phyloP scores from a whole-genome alignment of 2,888 invertebrate genomes.

The Belgica antarctica region DNA sequence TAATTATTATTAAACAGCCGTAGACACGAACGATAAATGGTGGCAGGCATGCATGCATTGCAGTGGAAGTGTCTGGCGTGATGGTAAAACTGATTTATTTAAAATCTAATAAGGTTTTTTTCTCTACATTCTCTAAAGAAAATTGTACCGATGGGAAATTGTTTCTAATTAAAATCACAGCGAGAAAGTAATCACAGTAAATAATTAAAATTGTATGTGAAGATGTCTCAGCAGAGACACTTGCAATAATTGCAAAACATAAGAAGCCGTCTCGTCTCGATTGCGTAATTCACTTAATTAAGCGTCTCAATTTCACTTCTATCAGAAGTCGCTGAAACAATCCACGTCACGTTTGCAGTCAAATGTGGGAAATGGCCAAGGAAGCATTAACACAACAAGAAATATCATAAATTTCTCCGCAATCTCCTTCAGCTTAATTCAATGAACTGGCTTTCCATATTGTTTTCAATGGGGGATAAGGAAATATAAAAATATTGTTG shows the following conservation, averaged over 20 bases:
- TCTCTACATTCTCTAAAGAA: neutral
- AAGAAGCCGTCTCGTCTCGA: neutral
- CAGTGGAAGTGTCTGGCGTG: slow-evolving; percentile 23
- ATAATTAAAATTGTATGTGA: slow-evolving; percentile 37
- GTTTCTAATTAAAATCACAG: slow-evolving; percentile 9
- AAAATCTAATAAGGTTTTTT: slow-evolving; percentile 31
- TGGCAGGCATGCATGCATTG: slow-evolving; percentile 13
- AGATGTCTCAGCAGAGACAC: slow-evolving; percentile 33
- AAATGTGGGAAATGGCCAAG: neutral
- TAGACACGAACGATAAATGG: slow-evolving; percentile 18
- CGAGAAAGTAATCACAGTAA: slow-evolving; percentile 30
- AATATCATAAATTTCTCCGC: slow-evolving; percentile 34
- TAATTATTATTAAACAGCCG: slow-evolving; percentile 1
- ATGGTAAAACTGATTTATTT: slow-evolving; percentile 40
- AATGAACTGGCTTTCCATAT: slow-evolving; percentile 36
- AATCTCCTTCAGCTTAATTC: slow-evolving; percentile 36
- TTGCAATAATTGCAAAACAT: slow-evolving; percentile 16
- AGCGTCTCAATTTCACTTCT: no score
- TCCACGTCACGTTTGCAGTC: no score
- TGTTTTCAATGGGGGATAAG: neutral
- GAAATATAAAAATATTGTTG: slow-evolving; percentile 11
- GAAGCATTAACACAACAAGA: neutral
- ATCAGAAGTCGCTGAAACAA: no score
- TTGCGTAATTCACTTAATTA: no score
- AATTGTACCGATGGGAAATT: neutral